Conservation (phyloP, 53 echinoderm and acorn worm species). For the Paelopatides confundens region DNA sequence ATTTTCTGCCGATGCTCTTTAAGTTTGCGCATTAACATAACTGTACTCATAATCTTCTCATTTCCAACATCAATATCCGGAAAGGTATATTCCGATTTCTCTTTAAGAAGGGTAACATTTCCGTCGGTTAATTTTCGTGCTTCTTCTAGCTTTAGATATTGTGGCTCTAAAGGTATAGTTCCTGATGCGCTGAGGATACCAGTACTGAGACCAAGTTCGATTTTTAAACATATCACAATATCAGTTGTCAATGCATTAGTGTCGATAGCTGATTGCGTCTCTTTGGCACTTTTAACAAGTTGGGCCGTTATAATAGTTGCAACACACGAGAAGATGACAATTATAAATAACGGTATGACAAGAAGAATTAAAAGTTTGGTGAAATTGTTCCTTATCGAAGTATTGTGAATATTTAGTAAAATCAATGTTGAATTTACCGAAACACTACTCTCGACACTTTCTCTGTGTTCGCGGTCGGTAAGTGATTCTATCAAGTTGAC, state of each 20-base stretch:
- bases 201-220: conserved; percentile 21
- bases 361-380: neutral
- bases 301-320: neutral
- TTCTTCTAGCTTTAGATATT: neutral
- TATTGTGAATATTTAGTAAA: neutral
- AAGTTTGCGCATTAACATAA: neutral
- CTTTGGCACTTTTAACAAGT: neutral
- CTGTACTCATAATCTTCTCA: neutral
- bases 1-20: neutral
- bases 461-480: neutral
- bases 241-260: neutral
- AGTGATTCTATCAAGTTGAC: neutral
- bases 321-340: neutral
- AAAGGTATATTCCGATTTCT: neutral
- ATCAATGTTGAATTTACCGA: neutral
- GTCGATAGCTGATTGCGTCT: neutral
- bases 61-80: neutral
- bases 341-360: neutral
- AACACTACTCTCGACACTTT: neutral
- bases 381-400: neutral
- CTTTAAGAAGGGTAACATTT: neutral
- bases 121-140: neutral
- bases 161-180: neutral
- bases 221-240: neutral
- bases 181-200: neutral